Conservation (phyloP, 2,797 vertebrate genomes). For the Lepus oiostolus region DNA sequence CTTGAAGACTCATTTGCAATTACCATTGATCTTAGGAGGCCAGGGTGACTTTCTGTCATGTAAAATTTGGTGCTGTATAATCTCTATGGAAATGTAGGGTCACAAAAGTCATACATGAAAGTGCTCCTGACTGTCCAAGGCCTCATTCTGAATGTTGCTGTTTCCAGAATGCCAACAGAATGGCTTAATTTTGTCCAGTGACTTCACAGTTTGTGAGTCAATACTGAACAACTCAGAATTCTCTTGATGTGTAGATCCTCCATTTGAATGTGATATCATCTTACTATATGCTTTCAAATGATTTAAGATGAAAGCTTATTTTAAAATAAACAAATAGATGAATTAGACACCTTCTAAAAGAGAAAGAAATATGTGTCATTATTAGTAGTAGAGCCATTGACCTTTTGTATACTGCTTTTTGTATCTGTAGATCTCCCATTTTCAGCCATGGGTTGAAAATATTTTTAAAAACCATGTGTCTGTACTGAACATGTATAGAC, state of each 20-base stretch:
- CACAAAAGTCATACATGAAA: not conserved
- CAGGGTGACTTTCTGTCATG: not conserved
- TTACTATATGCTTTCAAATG: not conserved
- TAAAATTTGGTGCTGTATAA: conserved; percentile 10
- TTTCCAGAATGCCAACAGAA: not conserved
- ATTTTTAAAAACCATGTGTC: no score
- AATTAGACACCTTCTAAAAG: not conserved
- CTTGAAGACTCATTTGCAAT: conserved; percentile 29
- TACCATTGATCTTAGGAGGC: not conserved
- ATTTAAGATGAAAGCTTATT: not conserved
- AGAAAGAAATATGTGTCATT: conserved; percentile 5
- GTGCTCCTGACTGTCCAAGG: not conserved
- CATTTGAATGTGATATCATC: not conserved
- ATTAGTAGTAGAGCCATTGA: not conserved
- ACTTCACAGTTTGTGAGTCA: not conserved
- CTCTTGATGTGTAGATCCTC: not conserved
- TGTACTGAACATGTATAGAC: no score
- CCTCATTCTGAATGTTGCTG: not conserved
- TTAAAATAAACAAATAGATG: not conserved
- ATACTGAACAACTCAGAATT: not conserved
- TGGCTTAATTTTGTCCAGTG: not conserved
- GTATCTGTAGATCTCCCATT: no score
- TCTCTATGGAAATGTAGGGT: not conserved
- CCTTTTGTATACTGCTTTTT: no score
- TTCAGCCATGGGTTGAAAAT: no score